Conservation (phyloP, 2,888 invertebrate species). For the Aspidiotus destructor region DNA sequence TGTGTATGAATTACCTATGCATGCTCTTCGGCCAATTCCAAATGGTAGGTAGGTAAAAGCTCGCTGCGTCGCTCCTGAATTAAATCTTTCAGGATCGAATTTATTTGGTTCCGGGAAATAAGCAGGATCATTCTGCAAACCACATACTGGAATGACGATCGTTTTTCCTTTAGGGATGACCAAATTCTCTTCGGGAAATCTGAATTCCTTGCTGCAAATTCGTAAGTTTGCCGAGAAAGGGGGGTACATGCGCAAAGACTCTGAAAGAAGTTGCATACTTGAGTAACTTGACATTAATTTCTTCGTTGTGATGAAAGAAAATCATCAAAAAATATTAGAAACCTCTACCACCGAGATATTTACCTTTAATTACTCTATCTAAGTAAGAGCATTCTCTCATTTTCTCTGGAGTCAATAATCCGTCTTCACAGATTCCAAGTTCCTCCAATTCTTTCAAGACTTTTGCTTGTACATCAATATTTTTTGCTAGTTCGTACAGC, state of each 20-base stretch:
- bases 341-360: not conserved
- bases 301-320: too few species aligned
- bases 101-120: constrained; percentile 2
- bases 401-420: not conserved
- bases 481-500: constrained; percentile 14
- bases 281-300: too few species aligned
- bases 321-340: not conserved
- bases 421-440: not conserved
- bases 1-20: constrained; percentile 11
- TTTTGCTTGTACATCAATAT: constrained; percentile 8
- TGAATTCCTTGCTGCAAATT: constrained; percentile 11
- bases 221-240: constrained; percentile 14
- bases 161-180: constrained; percentile 5
- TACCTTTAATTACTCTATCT: constrained; percentile 11
- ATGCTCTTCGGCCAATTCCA: constrained; percentile 16
- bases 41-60: constrained; percentile 17
- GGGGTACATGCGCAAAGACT: constrained; percentile 13
- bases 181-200: constrained; percentile 10
- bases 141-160: constrained; percentile 15
- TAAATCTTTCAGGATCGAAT: constrained; percentile 23
- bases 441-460: constrained; percentile 11
- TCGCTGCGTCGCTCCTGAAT: not conserved
- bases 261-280: not conserved
- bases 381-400: not conserved
- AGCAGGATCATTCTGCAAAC: not conserved